A percentile compares a stretch with the other conserved stretches of the same genome.
These are phyloP conservation scores for Drosophila pandora DNA, from an alignment of 1,140 invertebrate genomes.

Conservation along the genomic window DNA sequence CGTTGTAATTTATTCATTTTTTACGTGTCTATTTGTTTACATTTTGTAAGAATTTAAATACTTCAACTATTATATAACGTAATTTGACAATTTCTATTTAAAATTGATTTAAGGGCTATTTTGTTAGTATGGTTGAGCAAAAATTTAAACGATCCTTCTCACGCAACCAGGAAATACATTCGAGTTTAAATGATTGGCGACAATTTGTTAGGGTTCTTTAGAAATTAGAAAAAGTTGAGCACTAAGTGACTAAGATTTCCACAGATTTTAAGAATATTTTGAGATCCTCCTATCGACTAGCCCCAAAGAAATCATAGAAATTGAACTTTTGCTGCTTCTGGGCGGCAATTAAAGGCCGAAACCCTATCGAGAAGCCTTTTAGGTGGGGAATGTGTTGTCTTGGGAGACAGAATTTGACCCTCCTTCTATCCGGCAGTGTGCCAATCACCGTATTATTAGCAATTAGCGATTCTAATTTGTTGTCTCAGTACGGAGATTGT, in stretches of 20 bases:
- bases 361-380: slow-evolving; percentile 66
- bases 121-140: background rate
- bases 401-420: slow-evolving; percentile 31
- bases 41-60: background rate
- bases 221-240: no score
- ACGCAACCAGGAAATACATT: slow-evolving; percentile 1
- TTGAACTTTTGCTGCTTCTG: slow-evolving; percentile 33
- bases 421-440: background rate
- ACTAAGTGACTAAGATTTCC: no score
- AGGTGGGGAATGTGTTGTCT: slow-evolving; percentile 15
- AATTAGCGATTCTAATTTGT: slow-evolving; percentile 44
- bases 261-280: background rate
- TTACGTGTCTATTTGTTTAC: background rate
- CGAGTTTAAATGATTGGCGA: background rate
- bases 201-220: background rate
- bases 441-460: background rate
- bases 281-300: background rate
- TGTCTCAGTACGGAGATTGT: slow-evolving; percentile 2
- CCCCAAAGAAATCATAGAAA: slow-evolving; percentile 60
- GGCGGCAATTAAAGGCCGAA: slow-evolving; percentile 57
- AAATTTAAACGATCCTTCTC: background rate
- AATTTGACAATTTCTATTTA: background rate
- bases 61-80: background rate
- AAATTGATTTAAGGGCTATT: slow-evolving; percentile 4
- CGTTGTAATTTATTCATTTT: background rate